phyloP scores from a whole-genome alignment of 2,797 vertebrate genomes.

The Fratercula arctica region DNA sequence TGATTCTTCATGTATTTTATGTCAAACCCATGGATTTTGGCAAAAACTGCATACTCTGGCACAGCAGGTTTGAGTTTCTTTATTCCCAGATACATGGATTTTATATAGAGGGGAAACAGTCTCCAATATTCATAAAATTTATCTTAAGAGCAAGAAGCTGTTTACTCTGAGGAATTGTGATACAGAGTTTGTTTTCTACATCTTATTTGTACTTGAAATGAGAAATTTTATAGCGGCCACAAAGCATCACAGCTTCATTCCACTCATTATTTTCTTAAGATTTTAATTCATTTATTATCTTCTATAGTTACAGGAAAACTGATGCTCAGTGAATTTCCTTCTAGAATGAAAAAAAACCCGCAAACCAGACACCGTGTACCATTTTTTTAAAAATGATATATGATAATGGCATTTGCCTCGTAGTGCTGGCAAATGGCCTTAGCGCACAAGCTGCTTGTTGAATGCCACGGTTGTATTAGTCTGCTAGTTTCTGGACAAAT shows the following conservation, averaged over 20 bases:
- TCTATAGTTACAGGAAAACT: background rate
- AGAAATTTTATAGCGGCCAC: background rate
- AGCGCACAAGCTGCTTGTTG: fast-evolving
- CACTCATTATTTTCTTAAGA: background rate
- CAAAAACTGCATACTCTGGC: background rate
- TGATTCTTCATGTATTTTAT: background rate
- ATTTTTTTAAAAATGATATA: background rate
- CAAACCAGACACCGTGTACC: background rate
- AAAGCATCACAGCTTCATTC: background rate
- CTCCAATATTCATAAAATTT: background rate
- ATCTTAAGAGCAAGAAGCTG: background rate
- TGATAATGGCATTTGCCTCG: background rate
- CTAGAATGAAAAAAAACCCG: background rate
- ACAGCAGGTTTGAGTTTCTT: background rate
- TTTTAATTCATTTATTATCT: background rate
- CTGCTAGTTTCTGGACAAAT: background rate
- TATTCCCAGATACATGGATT: background rate
- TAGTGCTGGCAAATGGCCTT: background rate
- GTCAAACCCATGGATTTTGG: background rate
- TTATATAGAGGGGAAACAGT: background rate
- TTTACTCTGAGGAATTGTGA: background rate
- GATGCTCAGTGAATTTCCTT: background rate
- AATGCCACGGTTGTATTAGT: background rate
- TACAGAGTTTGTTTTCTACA: background rate
- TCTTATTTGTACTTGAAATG: background rate